Percentiles rank a stretch among this genome's conserved stretches.
Conservation (phyloP, 2,113 vertebrate species). For the Xiphophorus maculatus region DNA sequence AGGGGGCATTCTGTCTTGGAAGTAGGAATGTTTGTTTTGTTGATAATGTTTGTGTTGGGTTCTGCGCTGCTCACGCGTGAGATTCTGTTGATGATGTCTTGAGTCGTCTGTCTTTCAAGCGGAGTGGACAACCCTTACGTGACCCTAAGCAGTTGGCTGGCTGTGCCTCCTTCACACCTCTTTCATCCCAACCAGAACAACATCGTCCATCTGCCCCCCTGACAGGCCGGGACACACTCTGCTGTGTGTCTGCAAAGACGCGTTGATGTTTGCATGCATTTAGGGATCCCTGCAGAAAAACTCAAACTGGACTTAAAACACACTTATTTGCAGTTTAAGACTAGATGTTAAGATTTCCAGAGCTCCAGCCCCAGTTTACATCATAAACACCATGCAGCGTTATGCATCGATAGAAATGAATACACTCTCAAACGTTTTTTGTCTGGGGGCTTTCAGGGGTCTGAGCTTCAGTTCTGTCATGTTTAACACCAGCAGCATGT, state of each 20-base stretch:
- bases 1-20: slow-evolving; percentile 25
- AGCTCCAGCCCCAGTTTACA: background rate
- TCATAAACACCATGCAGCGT: background rate
- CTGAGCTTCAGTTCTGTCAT: slow-evolving; percentile 56
- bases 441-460: background rate
- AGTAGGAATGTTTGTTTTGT: slow-evolving; percentile 61
- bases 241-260: slow-evolving; percentile 25
- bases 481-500: slow-evolving; percentile 18
- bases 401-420: slow-evolving; percentile 19
- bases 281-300: background rate
- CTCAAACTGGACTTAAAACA: background rate
- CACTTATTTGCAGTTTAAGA: background rate
- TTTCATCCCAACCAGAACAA: slow-evolving; percentile 63
- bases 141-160: slow-evolving; percentile 76
- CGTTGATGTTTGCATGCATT: background rate
- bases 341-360: background rate
- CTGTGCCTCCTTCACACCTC: slow-evolving; percentile 67
- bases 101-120: slow-evolving; percentile 49
- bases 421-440: slow-evolving; percentile 51
- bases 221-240: slow-evolving; percentile 23
- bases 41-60: slow-evolving; percentile 64
- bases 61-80: slow-evolving; percentile 11
- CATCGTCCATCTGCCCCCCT: slow-evolving; percentile 62
- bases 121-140: slow-evolving; percentile 68
- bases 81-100: slow-evolving; percentile 37